These are phyloP conservation scores for Silurus asotus DNA, from an alignment of 2,113 vertebrate genomes.

Conservation along the genomic window DNA sequence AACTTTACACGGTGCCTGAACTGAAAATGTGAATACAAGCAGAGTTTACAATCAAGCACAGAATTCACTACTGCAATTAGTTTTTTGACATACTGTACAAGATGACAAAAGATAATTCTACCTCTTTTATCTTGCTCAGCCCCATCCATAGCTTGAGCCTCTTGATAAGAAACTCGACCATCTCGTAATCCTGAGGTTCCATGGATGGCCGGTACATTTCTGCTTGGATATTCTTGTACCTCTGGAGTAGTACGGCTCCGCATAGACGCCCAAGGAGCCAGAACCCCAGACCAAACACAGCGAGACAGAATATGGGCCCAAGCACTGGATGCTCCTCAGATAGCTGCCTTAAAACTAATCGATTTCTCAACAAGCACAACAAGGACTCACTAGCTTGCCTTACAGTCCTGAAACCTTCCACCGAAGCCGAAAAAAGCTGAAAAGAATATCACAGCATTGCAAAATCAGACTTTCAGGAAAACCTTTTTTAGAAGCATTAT, in stretches of 20 bases:
- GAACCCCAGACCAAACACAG: slow-evolving; percentile 55
- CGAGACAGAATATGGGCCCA: slow-evolving; percentile 65
- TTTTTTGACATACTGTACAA: background rate
- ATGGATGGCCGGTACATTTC: slow-evolving; percentile 65
- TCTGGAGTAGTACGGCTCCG: slow-evolving; percentile 65
- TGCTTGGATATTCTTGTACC: slow-evolving; percentile 62
- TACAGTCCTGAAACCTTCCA: slow-evolving; percentile 65
- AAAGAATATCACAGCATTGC: background rate
- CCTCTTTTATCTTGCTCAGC: slow-evolving; percentile 78
- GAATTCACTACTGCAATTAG: background rate
- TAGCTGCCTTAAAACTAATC: slow-evolving; percentile 57
- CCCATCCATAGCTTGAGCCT: slow-evolving; percentile 80
- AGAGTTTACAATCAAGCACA: background rate
- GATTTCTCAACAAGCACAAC: slow-evolving; percentile 33
- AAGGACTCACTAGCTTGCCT: slow-evolving; percentile 51
- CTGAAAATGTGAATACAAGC: slow-evolving; percentile 54
- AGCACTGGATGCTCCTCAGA: slow-evolving; percentile 63
- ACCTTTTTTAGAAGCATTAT: background rate
- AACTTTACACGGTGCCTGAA: slow-evolving; percentile 82
- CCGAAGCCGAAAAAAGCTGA: slow-evolving; percentile 71
- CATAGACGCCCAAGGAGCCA: slow-evolving; percentile 68
- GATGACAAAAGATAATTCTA: slow-evolving; percentile 45
- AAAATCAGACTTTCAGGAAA: background rate
- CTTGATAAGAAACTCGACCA: slow-evolving; percentile 81
- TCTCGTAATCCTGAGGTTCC: slow-evolving; percentile 78